These are phyloP conservation scores for Corvus hawaiiensis DNA, from an alignment of 2,113 vertebrate genomes.

Conservation along the genomic window DNA sequence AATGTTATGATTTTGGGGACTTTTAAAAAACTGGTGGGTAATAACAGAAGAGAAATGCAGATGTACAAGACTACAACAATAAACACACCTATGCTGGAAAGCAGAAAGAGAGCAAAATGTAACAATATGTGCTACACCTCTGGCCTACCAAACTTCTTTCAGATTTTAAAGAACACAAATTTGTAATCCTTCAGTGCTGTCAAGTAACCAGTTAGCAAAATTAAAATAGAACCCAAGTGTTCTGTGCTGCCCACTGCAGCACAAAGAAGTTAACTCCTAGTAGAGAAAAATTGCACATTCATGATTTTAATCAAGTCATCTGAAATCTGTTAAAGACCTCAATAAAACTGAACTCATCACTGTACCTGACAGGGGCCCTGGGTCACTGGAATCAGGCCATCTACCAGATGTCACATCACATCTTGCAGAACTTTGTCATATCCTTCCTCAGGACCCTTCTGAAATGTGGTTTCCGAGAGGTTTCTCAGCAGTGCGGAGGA, in stretches of 20 bases:
- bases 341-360: background rate
- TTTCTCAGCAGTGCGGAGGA: background rate
- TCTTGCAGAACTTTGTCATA: slow-evolving; percentile 14
- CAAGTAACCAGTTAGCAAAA: background rate
- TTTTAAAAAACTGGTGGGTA: background rate
- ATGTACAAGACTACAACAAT: background rate
- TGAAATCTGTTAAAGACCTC: background rate
- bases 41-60: background rate
- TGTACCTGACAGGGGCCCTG: slow-evolving; percentile 5
- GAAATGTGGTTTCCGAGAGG: background rate
- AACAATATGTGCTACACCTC: background rate
- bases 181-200: background rate
- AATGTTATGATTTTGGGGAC: background rate
- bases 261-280: background rate
- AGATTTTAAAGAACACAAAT: background rate
- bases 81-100: background rate
- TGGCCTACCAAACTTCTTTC: background rate
- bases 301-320: background rate
- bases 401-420: slow-evolving; percentile 2
- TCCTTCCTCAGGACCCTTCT: slow-evolving; percentile 16
- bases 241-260: background rate
- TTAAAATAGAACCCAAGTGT: background rate
- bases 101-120: background rate
- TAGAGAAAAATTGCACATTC: background rate
- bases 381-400: background rate